These are phyloP conservation scores for Capromys pilorides DNA, from an alignment of 2,797 vertebrate genomes.

Conservation along the genomic window DNA sequence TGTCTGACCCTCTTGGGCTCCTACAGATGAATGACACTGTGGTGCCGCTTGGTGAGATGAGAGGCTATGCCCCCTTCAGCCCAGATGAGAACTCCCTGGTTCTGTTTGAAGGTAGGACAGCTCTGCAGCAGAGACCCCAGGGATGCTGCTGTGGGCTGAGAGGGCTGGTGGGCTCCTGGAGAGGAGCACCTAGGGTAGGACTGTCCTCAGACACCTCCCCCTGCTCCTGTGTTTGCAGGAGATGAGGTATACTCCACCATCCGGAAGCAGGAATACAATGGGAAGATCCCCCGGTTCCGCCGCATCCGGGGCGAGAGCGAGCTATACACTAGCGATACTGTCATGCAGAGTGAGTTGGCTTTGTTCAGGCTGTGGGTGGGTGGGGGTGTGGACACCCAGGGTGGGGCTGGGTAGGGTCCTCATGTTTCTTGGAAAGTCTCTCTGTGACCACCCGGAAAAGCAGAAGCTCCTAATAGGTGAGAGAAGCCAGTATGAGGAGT, in stretches of 20 bases:
- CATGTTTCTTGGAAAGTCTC: not conserved
- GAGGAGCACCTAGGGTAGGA: not conserved
- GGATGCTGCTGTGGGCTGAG: not conserved
- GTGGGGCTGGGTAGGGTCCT: fast-evolving
- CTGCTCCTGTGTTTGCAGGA: not conserved
- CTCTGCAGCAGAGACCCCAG: not conserved
- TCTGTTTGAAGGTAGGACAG: slow-evolving; percentile 80
- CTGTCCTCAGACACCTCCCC: not conserved
- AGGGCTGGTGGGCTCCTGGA: not conserved
- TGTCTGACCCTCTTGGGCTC: not conserved
- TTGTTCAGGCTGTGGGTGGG: not conserved
- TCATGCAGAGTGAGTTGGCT: slow-evolving; percentile 85
- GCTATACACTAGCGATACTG: slow-evolving; percentile 85
- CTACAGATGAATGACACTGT: slow-evolving; percentile 74
- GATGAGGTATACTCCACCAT: slow-evolving; percentile 86
- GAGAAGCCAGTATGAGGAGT: not conserved
- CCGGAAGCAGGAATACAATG: slow-evolving; percentile 85
- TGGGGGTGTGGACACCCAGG: not conserved
- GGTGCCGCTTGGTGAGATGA: slow-evolving; percentile 71
- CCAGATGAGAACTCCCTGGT: slow-evolving; percentile 84
- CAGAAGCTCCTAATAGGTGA: not conserved
- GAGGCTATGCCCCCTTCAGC: slow-evolving; percentile 85
- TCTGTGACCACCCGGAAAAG: not conserved
- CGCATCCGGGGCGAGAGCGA: slow-evolving; percentile 81
- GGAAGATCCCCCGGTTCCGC: slow-evolving; percentile 85